Base-by-base conservation (phyloP, 1,140 invertebrate genomes). In the Lethocerus indicus region DNA sequence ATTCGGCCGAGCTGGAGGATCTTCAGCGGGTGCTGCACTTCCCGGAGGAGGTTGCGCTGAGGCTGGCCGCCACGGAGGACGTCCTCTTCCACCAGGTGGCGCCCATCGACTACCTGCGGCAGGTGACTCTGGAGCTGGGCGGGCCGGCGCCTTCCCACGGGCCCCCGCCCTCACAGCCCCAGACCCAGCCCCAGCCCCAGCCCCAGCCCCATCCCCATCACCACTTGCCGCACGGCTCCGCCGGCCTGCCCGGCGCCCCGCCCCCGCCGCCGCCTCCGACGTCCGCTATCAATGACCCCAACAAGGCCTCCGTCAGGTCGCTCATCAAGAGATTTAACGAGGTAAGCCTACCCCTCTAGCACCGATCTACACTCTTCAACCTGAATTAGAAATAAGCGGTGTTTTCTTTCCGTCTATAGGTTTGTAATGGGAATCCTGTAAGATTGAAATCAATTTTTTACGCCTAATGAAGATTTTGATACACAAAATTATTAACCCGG, bases 21-120 rank as follows among this genome's bases (percentile, higher is more conserved):
- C 72, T 94, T 63, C 85, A 87, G 66, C 79, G 81, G 60, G 70
- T 93, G 60, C 75, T 94, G 39, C 85, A 91, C 64, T 95, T 93
- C 68, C 90, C 90, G 20, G 91, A 96, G 73, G 90, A 94, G 70
- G 87, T 93, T 55, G 90, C 90, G 26, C 67, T 93, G 39, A 72
- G 78, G 54, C 71, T 93, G 58, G 79, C 87, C 35, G 79, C 88
- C 57, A 79, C 75, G 9, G 90, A 95, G 64, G 87, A 88, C 62
- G 78, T 84, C 60, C 73, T 95, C 39, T 95, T 94, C 67, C 87
- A 88, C 61, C 79, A 81, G 63, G 79, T 83, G 18, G 78, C 83
- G 2, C 86, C 90, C 16, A 78, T 85, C 54, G 85, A 91, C 60
- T 95, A 91, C 61, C 72, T 94, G 12, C 72, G 86, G 2, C 87